Evolutionary conservation across 2,888 invertebrate species (phyloP), one percentile per base, ranked within the genome.

Genomic region (Choristoneura rosaceana): DNA sequence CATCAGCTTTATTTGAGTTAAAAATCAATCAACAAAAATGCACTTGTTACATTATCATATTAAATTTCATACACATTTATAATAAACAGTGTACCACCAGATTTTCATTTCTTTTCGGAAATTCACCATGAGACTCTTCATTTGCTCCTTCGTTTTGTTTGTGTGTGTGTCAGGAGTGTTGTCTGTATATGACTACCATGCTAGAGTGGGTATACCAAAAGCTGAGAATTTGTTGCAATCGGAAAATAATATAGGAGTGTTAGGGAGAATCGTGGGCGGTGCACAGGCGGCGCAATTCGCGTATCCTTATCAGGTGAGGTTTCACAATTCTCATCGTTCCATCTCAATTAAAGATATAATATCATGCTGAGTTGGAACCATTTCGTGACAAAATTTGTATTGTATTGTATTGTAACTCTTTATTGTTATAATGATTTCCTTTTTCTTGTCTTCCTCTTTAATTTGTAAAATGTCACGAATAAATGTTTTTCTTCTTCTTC

Each of bases 231-330:
- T 73, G 25, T 58, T 67, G 33, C 34, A 62, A 15, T 15, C 62
- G 0, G 71, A 71, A 25, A 47, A 62, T 17, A 25, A 66, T 2
- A 67, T 62, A 25, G 55, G 66, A 55, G 52, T 71, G 58, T 62
- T 58, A 41, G 71, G 58, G 9, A 69, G 73, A 10, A 73, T 73
- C 8, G 73, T 73, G 34, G 73, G 73, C 2, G 73, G 73, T 17
- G 50, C 73, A 15, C 64, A 69, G 45, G 47, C 73, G 15, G 59
- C 52, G 41, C 52, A 66, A 17, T 55, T 55, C 15, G 63, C 73
- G 41, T 69, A 52, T n/a, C 73, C 73, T 7, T 73, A 69, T 60
- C 68, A 73, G 50, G 73, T 73, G 10, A 67, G 33, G 17, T n/a
- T n/a, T n/a, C n/a, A n/a, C n/a, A n/a, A n/a, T n/a, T n/a, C n/a